Evolutionary conservation across 2,888 invertebrate species (phyloP).

Genomic region (Parthenolecanium corni): DNA sequence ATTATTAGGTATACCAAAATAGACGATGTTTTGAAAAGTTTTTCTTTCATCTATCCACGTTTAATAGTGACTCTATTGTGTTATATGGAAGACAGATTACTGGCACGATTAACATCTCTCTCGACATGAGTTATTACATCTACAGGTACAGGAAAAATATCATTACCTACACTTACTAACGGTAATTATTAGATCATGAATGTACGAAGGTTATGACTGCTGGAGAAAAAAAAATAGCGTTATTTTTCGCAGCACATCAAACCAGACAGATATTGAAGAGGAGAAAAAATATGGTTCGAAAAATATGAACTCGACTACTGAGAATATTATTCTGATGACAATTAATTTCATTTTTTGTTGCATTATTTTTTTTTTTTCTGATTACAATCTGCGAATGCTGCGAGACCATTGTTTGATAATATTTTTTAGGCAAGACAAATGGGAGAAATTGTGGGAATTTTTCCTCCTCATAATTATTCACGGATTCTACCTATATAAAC

Average conservation of each 20-base stretch:
- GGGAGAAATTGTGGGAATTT: constrained; percentile 27
- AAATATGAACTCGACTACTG: neutral
- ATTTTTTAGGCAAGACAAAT: constrained; percentile 12
- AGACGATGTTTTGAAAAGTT: no score
- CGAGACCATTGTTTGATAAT: constrained; percentile 18
- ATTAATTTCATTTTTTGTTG: neutral
- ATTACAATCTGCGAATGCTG: constrained; percentile 11
- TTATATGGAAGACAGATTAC: no score
- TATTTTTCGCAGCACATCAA: neutral
- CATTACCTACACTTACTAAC: no score
- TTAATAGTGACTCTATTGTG: no score
- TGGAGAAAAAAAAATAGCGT: neutral
- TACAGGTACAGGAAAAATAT: no score
- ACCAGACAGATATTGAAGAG: neutral
- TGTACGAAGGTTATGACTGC: no score
- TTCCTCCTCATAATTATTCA: constrained; percentile 18
- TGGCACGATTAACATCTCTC: no score
- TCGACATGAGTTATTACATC: no score
- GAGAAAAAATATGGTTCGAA: neutral
- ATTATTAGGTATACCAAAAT: no score
- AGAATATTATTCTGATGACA: constrained; percentile 14
- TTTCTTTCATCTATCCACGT: no score
- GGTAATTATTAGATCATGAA: no score
- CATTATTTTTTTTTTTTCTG: constrained; percentile 2
- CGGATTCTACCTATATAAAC: constrained; percentile 1